Conservation (phyloP, 2,113 vertebrate genomes). For the Benitochromis conjunctus region DNA sequence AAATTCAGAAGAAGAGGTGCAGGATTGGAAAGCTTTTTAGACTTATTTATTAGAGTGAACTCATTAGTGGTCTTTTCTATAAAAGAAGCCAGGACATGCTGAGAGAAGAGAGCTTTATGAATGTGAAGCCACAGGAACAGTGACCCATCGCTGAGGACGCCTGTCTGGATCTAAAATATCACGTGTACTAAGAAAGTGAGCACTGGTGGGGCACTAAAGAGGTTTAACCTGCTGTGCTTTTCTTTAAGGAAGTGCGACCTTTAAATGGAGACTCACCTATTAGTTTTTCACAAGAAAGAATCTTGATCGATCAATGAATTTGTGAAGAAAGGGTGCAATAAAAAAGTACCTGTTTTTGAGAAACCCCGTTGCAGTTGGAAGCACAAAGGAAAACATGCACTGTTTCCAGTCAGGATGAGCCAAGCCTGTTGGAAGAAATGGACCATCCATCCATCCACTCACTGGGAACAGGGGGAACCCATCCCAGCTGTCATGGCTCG, state of each 20-base stretch:
- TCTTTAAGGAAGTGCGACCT: not conserved
- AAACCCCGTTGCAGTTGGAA: not conserved
- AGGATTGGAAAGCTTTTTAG: not conserved
- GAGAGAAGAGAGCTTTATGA: not conserved
- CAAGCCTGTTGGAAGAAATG: accelerated
- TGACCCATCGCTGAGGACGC: not conserved
- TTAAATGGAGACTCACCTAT: not conserved
- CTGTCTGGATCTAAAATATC: not conserved
- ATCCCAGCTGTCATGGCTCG: accelerated
- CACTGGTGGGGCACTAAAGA: not conserved
- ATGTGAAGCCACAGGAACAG: not conserved
- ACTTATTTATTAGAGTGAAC: not conserved
- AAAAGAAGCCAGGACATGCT: not conserved
- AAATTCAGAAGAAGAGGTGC: not conserved
- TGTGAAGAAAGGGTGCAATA: not conserved
- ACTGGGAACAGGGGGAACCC: not conserved
- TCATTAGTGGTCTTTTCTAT: not conserved
- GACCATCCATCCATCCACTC: not conserved
- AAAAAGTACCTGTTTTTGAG: not conserved
- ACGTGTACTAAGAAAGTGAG: not conserved
- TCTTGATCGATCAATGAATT: not conserved
- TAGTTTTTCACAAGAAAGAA: not conserved
- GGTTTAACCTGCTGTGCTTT: not conserved
- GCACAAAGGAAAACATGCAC: not conserved
- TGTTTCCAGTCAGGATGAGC: not conserved